Percentiles rank a stretch among this genome's conserved stretches.
Conservation (phyloP, 2,888 invertebrate species). For the Eupithecia abbreviata region DNA sequence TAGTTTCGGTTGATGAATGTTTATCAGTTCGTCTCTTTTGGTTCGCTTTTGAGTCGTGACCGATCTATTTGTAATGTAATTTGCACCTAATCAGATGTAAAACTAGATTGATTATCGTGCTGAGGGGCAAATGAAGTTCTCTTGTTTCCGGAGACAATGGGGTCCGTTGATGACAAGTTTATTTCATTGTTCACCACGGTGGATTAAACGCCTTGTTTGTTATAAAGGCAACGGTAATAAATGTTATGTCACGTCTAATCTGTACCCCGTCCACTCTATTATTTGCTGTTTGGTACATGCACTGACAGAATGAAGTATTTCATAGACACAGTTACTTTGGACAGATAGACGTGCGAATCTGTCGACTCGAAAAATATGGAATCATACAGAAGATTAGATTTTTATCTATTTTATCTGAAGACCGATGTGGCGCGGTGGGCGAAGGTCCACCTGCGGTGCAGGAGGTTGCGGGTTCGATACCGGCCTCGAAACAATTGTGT, state of each 20-base stretch:
- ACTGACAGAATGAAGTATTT: no score
- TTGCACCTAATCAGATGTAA: slow-evolving; percentile 82
- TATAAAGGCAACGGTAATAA: slow-evolving; percentile 36
- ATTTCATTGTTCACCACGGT: slow-evolving; percentile 49
- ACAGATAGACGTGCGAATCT: no score
- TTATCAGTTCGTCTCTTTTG: slow-evolving; percentile 38
- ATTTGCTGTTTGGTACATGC: no score
- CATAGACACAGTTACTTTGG: no score
- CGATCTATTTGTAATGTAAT: slow-evolving; percentile 80
- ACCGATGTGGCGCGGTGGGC: no score
- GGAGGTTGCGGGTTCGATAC: no score
- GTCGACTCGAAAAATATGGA: no score
- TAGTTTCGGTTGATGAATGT: slow-evolving; percentile 31
- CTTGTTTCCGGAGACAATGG: slow-evolving; percentile 71
- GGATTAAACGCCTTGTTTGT: slow-evolving; percentile 53
- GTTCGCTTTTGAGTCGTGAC: slow-evolving; percentile 67
- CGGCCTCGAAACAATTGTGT: no score
- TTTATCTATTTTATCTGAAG: no score
- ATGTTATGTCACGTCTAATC: slow-evolving; percentile 18
- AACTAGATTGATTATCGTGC: slow-evolving; percentile 80
- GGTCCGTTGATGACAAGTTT: slow-evolving; percentile 44
- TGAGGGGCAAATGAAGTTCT: slow-evolving; percentile 62
- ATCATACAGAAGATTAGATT: no score
- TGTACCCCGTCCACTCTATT: no score
- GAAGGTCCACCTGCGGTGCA: no score